Percentiles rank a stretch among this genome's conserved stretches.
Evolutionary conservation across 2,113 vertebrate species (phyloP).

Genomic region (Diadophis punctatus): DNA sequence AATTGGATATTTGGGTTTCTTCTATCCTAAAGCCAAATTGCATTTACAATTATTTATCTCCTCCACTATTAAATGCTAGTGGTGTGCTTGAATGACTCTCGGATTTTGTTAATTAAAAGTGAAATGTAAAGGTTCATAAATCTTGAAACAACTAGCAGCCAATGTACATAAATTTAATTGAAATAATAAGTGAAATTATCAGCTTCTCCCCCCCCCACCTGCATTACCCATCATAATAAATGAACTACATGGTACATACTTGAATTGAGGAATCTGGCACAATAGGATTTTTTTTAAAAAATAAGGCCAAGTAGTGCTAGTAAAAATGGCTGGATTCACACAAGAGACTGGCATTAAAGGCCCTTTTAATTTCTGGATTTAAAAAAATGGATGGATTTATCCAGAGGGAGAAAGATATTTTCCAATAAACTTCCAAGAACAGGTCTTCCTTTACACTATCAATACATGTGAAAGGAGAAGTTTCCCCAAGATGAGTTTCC

Average conservation of each 20-base stretch:
- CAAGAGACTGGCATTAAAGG: not conserved
- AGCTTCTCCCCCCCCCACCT: not conserved
- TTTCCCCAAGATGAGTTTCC: not conserved
- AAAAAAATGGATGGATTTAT: not conserved
- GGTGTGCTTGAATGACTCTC: conserved; percentile 10
- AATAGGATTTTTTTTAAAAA: not conserved
- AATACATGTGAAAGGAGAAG: not conserved
- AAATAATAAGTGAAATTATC: rapidly evolving
- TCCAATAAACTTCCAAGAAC: not conserved
- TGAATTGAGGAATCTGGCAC: not conserved
- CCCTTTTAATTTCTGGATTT: not conserved
- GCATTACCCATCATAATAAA: conserved; percentile 9
- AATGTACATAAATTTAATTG: not conserved
- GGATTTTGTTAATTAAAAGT: conserved; percentile 39
- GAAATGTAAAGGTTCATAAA: conserved; percentile 21
- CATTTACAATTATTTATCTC: not conserved
- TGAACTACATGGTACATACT: conserved; percentile 26
- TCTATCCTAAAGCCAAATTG: not conserved
- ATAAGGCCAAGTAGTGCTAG: not conserved
- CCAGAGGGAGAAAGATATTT: not conserved
- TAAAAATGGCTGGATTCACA: not conserved
- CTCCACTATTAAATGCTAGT: not conserved
- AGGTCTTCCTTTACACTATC: not conserved
- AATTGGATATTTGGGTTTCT: not conserved
- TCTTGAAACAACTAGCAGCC: conserved; percentile 2